phyloP scores from a whole-genome alignment of 2,797 vertebrate genomes.

The Ctenosaura bakeri region DNA sequence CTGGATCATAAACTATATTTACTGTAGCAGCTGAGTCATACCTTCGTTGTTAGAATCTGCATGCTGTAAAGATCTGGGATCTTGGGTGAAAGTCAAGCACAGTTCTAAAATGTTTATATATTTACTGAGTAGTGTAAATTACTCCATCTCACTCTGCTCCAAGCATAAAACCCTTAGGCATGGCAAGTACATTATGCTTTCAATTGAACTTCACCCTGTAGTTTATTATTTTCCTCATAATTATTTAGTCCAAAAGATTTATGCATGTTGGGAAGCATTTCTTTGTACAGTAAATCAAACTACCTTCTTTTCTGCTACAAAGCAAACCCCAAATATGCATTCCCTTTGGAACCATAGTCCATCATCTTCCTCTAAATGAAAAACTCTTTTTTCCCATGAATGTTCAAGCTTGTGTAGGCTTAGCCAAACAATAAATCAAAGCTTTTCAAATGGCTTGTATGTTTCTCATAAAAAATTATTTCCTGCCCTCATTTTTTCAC shows the following conservation, averaged over 20 bases:
- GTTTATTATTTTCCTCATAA: slow-evolving; percentile 21
- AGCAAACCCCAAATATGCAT: slow-evolving; percentile 32
- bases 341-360: slow-evolving; percentile 24
- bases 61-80: neutral
- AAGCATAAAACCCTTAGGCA: slow-evolving; percentile 11
- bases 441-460: slow-evolving; percentile 11
- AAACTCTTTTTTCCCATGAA: slow-evolving; percentile 34
- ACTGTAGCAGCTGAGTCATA: slow-evolving; percentile 23
- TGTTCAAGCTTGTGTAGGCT: neutral
- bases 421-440: slow-evolving; percentile 50
- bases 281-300: slow-evolving; percentile 27
- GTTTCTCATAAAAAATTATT: slow-evolving; percentile 37
- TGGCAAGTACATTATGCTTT: neutral
- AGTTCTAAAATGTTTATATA: neutral
- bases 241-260: slow-evolving; percentile 42
- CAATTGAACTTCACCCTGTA: neutral
- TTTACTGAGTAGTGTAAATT: slow-evolving; percentile 22
- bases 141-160: neutral
- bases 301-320: slow-evolving; percentile 8
- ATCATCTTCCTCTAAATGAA: slow-evolving; percentile 29
- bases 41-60: neutral
- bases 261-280: neutral
- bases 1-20: slow-evolving; percentile 4
- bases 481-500: slow-evolving; percentile 36
- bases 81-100: neutral